phyloP scores from a whole-genome alignment of 2,797 vertebrate genomes.

The Botia kubotai region DNA sequence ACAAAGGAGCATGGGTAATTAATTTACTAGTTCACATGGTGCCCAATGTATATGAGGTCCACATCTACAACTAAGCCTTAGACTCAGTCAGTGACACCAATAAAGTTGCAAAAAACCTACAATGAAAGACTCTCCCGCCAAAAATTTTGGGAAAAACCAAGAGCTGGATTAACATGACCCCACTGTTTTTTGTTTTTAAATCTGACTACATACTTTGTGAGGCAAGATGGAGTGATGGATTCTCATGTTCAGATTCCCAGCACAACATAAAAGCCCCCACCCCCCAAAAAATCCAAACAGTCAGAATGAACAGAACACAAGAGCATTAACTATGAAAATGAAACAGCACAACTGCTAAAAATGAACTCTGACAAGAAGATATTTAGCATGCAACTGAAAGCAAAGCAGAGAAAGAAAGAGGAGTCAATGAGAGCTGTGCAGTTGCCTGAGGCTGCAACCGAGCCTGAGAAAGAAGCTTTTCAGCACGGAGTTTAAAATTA shows the following conservation, averaged over 20 bases:
- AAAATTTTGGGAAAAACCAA: constrained; percentile 56
- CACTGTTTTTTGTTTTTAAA: constrained; percentile 54
- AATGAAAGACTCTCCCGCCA: constrained; percentile 60
- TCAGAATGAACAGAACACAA: constrained; percentile 47
- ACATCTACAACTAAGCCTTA: constrained; percentile 79
- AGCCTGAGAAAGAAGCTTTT: constrained; percentile 70
- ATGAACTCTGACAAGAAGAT: constrained; percentile 74
- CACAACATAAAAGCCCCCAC: constrained; percentile 58
- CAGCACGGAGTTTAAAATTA: constrained; percentile 69
- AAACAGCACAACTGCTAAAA: constrained; percentile 65
- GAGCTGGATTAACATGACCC: constrained; percentile 74
- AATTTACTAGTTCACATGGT: constrained; percentile 81
- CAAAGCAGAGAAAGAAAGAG: constrained; percentile 83
- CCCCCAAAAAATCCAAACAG: constrained; percentile 59
- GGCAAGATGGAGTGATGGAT: constrained; percentile 82
- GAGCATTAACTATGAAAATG: constrained; percentile 24
- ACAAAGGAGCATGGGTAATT: constrained; percentile 86
- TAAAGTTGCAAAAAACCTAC: constrained; percentile 69
- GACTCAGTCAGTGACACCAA: constrained; percentile 73
- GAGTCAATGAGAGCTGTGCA: constrained; percentile 86
- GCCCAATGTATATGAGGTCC: constrained; percentile 78
- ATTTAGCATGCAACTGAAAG: constrained; percentile 78
- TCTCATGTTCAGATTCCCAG: constrained; percentile 64
- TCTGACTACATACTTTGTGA: constrained; percentile 76
- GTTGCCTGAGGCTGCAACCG: constrained; percentile 85